These are phyloP conservation scores for Sphaerolaimus hirsutus DNA, from an alignment of 2,888 invertebrate species.

Conservation along the genomic window DNA sequence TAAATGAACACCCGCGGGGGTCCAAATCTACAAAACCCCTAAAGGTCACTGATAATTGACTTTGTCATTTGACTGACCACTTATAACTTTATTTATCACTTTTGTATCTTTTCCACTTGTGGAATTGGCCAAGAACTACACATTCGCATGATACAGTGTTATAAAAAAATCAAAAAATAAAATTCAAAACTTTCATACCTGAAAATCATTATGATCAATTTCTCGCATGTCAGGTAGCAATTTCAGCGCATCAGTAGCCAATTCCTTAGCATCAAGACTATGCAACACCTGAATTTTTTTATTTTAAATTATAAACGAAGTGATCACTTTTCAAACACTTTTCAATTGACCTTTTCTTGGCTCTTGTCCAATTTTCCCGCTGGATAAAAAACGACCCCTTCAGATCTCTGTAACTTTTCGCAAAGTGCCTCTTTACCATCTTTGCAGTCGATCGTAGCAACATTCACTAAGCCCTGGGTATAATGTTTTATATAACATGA, in stretches of 20 bases:
- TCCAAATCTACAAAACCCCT: too few relatives aligned
- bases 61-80: too few relatives aligned
- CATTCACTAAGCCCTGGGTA: constrained; percentile 31
- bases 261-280: constrained; percentile 32
- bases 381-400: constrained; percentile 28
- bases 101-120: too few relatives aligned
- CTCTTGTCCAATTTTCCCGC: constrained; percentile 13
- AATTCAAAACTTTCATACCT: too few relatives aligned
- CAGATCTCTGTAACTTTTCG: constrained; percentile 26
- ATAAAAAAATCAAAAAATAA: too few relatives aligned
- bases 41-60: too few relatives aligned
- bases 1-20: too few relatives aligned
- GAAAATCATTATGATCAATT: constrained; percentile 36
- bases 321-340: constrained; percentile 12
- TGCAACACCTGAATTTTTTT: constrained; percentile 21
- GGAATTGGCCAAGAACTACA: too few relatives aligned
- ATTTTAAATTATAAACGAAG: constrained; percentile 13
- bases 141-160: too few relatives aligned
- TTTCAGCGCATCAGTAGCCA: constrained; percentile 37
- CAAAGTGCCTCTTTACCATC: constrained; percentile 30
- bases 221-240: constrained; percentile 39
- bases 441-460: constrained; percentile 36
- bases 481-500: too few relatives aligned
- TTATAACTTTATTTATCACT: too few relatives aligned
- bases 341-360: constrained; percentile 8